Conservation (phyloP, 2,797 vertebrate species). For the Trachurus trachurus region DNA sequence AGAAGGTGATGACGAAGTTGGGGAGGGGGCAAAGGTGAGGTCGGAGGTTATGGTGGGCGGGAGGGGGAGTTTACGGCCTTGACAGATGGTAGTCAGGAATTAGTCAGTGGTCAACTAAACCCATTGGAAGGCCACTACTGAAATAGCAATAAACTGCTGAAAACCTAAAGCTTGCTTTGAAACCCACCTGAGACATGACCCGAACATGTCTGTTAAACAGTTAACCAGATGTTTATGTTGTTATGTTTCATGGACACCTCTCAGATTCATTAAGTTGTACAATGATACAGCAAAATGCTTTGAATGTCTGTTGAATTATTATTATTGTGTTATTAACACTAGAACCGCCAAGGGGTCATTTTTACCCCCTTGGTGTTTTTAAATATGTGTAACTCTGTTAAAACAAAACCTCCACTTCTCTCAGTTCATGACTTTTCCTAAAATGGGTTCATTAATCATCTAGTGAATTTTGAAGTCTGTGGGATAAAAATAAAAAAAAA, state of each 20-base stretch:
- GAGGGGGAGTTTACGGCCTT: constrained; percentile 40
- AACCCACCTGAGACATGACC: constrained; percentile 4
- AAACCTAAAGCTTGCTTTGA: constrained; percentile 25
- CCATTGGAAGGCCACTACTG: constrained; percentile 60
- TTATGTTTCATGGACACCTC: not conserved
- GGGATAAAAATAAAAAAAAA: too few species aligned
- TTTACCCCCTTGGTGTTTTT: too few species aligned
- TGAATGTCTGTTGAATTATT: not conserved
- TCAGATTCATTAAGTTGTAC: not conserved
- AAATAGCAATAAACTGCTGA: constrained; percentile 46
- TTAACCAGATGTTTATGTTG: not conserved
- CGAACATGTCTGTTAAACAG: constrained; percentile 5
- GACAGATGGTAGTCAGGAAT: constrained; percentile 74
- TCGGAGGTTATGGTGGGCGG: constrained; percentile 26
- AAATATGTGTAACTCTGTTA: too few species aligned
- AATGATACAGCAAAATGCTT: not conserved
- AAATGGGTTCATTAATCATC: too few species aligned
- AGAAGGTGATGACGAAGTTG: constrained; percentile 27
- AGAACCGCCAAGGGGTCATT: too few species aligned
- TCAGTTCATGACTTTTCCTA: too few species aligned
- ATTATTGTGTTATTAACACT: not conserved
- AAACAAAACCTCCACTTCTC: too few species aligned
- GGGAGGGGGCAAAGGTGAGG: constrained; percentile 48
- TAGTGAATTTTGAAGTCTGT: too few species aligned
- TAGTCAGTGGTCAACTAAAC: constrained; percentile 71